Percentiles rank a stretch among this genome's conserved stretches.
These are phyloP conservation scores for Laupala kohalensis DNA, from an alignment of 1,140 invertebrate genomes.

Conservation along the genomic window DNA sequence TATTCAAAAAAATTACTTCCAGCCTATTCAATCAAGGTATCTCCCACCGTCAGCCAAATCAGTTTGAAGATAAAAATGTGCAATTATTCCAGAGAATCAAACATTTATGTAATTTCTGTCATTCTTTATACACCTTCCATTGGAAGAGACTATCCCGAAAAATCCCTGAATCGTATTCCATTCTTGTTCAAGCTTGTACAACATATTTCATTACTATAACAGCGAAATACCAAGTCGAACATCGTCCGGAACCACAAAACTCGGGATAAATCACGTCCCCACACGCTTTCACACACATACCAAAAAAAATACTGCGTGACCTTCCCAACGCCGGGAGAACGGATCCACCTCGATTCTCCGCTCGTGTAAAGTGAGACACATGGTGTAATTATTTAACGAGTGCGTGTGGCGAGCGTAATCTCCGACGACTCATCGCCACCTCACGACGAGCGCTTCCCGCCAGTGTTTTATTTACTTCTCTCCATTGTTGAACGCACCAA, in stretches of 20 bases:
- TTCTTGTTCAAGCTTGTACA: background rate
- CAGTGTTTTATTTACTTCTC: background rate
- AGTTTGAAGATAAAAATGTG: background rate
- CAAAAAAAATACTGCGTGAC: background rate
- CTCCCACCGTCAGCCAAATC: too few species aligned
- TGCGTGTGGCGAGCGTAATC: background rate
- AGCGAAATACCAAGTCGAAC: background rate
- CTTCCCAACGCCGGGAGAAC: background rate
- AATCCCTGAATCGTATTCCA: too few species aligned
- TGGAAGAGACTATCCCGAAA: too few species aligned
- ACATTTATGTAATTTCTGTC: too few species aligned
- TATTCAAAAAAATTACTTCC: too few species aligned
- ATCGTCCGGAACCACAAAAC: background rate
- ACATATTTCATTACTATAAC: background rate
- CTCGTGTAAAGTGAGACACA: background rate
- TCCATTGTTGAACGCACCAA: background rate
- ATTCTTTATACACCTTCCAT: too few species aligned
- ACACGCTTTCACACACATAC: too few species aligned
- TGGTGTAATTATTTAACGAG: background rate
- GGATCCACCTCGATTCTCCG: background rate
- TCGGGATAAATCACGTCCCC: background rate
- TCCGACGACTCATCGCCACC: background rate
- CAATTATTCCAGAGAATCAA: background rate
- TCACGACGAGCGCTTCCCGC: background rate
- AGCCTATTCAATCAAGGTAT: too few species aligned